Evolutionary conservation across 1,140 invertebrate genomes (phyloP), one percentile per base, ranked within the genome.

Genomic region (Formica exsecta): DNA sequence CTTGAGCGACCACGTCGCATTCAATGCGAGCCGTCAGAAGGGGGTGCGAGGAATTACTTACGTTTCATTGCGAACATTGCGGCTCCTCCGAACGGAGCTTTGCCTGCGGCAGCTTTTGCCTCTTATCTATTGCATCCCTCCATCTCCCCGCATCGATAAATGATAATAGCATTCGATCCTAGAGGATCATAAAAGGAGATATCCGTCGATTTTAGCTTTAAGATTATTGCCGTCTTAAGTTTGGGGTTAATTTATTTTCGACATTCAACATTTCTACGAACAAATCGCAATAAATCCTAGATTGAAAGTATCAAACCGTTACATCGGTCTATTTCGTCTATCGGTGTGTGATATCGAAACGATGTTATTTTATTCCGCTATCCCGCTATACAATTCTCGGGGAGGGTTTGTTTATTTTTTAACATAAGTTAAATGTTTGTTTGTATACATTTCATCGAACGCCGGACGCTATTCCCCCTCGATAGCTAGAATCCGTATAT

Each of bases 21-120:
- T 87, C 71, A 85, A 90, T 90, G 80, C 80, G 70, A 90, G 68
- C 59, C 74, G 86, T 83, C 68, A 74, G 77, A 62, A 87, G 75
- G 73, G 51, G 73, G 59, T 80, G 62, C 70, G 48, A 90, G 25
- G 80, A 90, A 90, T 90, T 90, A 87, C 89, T 90, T 90, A 87
- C 88, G 86, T 90, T 87, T 85, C 86, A 87, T 86, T 70, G 85
- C 76, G 41, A 86, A 81, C 74, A 44, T 74, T 73, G 70, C 80
- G 64, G 41, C 61, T 54, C 19, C 74, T 22, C 29, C 22, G 22
- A 22, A 22, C 22, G 25, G 19, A 36, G 38, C 51, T 51, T 16
- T 36, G 44, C 11, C 19, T 13, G 41, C 11, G 19, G 59, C 29
- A 54, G 32, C 32, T 13, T 38, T 11, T 59, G 32, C 57, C n/a